A percentile compares a stretch with the other conserved stretches of the same genome.
Conservation (phyloP, 1,140 invertebrate genomes). For the Cotesia vestalis region DNA sequence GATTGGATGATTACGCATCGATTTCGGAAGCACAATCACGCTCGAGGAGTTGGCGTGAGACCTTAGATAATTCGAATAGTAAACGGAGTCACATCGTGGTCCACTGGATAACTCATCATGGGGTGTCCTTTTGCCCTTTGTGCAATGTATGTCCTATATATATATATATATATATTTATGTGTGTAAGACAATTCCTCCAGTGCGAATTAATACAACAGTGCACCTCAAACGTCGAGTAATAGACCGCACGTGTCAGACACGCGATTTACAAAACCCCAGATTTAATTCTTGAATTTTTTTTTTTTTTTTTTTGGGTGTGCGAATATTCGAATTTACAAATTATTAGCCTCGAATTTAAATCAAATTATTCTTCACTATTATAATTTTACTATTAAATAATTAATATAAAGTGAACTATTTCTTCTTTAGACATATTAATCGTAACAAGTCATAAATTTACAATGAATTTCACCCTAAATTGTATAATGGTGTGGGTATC, state of each 20-base stretch:
- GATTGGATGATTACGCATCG: conserved; percentile 1
- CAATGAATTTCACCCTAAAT: conserved; percentile 45
- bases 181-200: conserved; percentile 16
- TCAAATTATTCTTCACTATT: no score
- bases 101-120: neutral
- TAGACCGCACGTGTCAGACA: conserved; percentile 36
- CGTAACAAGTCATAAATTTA: conserved; percentile 14
- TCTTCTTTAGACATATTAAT: no score
- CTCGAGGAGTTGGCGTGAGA: conserved; percentile 32
- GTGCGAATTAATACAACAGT: conserved; percentile 4
- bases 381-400: no score
- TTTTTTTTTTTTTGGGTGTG: neutral
- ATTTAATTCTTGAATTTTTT: neutral
- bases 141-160: no score
- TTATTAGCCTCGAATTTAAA: no score
- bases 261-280: conserved; percentile 26
- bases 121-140: no score
- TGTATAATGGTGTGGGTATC: conserved; percentile 24
- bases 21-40: conserved; percentile 21
- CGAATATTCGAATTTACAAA: no score
- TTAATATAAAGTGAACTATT: no score
- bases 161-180: neutral
- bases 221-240: conserved; percentile 35
- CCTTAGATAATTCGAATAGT: conserved; percentile 17
- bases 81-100: conserved; percentile 15